Percentiles rank a stretch among this genome's conserved stretches.
Evolutionary conservation across 2,888 invertebrate species (phyloP).

Genomic region (Xylota sylvarum): DNA sequence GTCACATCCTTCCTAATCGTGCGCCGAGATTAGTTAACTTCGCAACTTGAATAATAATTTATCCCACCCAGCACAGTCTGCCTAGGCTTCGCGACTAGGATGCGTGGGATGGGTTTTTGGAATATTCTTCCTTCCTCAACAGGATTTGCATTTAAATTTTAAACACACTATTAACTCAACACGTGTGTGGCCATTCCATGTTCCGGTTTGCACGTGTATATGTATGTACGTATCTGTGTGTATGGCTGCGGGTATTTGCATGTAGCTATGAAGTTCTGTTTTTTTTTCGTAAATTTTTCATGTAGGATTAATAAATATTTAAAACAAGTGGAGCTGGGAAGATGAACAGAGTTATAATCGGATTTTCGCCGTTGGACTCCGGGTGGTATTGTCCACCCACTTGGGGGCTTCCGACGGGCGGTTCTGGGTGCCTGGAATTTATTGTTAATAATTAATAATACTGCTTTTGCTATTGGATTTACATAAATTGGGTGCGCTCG

Average conservation of each 20-base stretch:
- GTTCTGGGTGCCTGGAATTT: conserved; percentile 35
- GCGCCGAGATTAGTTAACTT: conserved; percentile 69
- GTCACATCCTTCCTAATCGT: conserved; percentile 62
- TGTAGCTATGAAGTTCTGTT: conserved; percentile 8
- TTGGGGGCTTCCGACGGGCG: conserved; percentile 3
- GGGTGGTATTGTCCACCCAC: conserved; percentile 32
- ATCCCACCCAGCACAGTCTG: conserved; percentile 22
- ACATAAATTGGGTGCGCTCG: conserved; percentile 66
- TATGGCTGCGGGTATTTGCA: background rate
- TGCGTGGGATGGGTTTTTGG: conserved; percentile 1
- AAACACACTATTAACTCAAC: conserved; percentile 75
- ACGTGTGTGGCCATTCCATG: conserved; percentile 53
- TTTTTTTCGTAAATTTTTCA: conserved; percentile 56
- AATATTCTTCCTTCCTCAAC: conserved; percentile 42
- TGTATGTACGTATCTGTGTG: background rate
- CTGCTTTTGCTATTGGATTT: conserved; percentile 73
- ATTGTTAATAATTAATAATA: conserved; percentile 74
- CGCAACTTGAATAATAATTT: conserved; percentile 67
- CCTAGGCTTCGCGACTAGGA: background rate
- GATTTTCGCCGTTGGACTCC: conserved; percentile 53
- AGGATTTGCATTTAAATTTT: conserved; percentile 72
- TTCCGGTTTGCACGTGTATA: background rate
- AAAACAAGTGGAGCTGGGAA: conserved; percentile 53
- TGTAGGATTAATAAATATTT: conserved; percentile 70
- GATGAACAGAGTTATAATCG: conserved; percentile 71